Conservation (phyloP, 2,888 invertebrate genomes). For the Cataglyphis livida region DNA sequence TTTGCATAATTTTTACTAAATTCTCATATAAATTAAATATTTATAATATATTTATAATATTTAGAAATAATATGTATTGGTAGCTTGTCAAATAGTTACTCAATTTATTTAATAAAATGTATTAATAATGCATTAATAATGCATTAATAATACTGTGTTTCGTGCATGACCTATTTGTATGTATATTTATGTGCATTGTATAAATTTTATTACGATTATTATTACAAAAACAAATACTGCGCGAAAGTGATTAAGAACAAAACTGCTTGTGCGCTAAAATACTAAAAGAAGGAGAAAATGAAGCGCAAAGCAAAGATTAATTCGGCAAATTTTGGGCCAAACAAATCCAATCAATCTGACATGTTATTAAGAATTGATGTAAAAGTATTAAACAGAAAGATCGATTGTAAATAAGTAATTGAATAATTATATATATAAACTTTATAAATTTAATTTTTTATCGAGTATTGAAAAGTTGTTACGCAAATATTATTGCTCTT, state of each 20-base stretch:
- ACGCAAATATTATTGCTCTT: neutral
- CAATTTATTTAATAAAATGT: neutral
- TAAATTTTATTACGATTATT: neutral
- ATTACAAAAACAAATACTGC: neutral
- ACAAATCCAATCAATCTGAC: conserved; percentile 4
- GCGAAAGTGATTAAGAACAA: conserved; percentile 7
- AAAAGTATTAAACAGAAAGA: conserved; percentile 9
- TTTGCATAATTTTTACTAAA: neutral
- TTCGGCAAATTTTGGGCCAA: conserved; percentile 62
- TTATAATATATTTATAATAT: neutral
- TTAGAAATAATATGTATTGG: neutral
- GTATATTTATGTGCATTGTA: conserved; percentile 15
- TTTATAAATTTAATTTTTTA: neutral
- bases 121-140: conserved; percentile 9
- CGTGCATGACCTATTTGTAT: conserved; percentile 12
- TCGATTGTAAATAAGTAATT: neutral
- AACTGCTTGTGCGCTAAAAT: conserved; percentile 56
- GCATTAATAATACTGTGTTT: conserved; percentile 31
- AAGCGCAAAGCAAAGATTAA: conserved; percentile 56
- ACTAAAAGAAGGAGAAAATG: conserved; percentile 68
- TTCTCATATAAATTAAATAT: neutral
- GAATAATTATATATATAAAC: neutral
- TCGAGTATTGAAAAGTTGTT: neutral
- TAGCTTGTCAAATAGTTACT: neutral
- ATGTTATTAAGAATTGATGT: conserved; percentile 6